phyloP scores from a whole-genome alignment of 2,888 invertebrate genomes.

The Heliconius ismenius region DNA sequence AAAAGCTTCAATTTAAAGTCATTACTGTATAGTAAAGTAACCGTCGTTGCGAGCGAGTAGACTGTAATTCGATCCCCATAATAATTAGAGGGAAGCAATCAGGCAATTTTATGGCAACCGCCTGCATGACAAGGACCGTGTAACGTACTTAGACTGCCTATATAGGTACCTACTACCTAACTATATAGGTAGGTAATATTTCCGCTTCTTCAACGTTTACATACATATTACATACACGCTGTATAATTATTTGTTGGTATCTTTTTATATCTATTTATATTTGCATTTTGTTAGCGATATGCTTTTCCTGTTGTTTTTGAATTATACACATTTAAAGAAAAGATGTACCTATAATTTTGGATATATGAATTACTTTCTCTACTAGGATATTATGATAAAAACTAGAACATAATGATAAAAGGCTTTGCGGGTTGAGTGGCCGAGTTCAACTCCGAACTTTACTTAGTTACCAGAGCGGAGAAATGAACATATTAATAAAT shows the following conservation, averaged over 20 bases:
- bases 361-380: neutral
- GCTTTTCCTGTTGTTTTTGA: neutral
- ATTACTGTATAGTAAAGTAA: conserved; percentile 40
- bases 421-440: too few species aligned
- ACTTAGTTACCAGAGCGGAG: too few species aligned
- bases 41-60: conserved; percentile 39
- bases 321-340: neutral
- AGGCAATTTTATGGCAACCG: conserved; percentile 48
- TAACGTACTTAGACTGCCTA: conserved; percentile 34
- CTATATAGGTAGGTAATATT: conserved; percentile 32
- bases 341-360: neutral
- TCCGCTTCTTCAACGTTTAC: conserved; percentile 45
- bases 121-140: conserved; percentile 37
- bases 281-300: neutral
- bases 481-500: too few species aligned
- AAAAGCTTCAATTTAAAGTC: conserved; percentile 38
- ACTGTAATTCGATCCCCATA: conserved; percentile 53
- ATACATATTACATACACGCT: conserved; percentile 37
- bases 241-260: conserved; percentile 23
- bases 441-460: too few species aligned
- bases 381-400: too few species aligned
- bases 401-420: too few species aligned
- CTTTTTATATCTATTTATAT: neutral
- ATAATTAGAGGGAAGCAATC: conserved; percentile 52
- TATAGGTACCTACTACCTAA: conserved; percentile 27